Evolutionary conservation across 2,113 vertebrate species (phyloP), one percentile per base, ranked within the genome.

Genomic region (Triplophysa dalaica): DNA sequence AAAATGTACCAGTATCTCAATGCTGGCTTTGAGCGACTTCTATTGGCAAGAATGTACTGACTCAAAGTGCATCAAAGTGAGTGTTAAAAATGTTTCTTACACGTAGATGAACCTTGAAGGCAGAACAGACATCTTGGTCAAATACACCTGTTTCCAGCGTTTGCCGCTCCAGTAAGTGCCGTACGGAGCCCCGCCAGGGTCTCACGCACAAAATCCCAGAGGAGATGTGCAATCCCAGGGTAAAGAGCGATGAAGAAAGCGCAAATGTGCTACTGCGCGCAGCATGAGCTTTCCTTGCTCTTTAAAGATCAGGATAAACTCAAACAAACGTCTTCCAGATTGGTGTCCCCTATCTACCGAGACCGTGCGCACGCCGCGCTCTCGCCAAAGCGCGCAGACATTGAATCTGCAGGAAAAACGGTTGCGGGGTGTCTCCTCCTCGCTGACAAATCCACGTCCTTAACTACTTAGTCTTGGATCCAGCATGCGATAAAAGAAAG

Each of bases 101-200:
- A 94, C 88, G 90, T 94, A 94, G 83, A 93, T 89, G 89, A 92
- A 93, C 89, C 92, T 92, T 79, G 93, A 93, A 89, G 92, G 93
- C 85, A 93, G 87, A 83, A 85, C 84, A 87, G 91, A 93, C 93
- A 94, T 94, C 89, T 90, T 93, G 86, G 82, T 87, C 87, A 86
- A 88, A 90, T 91, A 86, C 93, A 94, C 92, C 93, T 94, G 93
- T 91, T 90, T 91, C 89, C 91, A 90, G 89, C 84, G 88, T 89
- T 88, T 85, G 70, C 84, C 89, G 88, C 86, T 84, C 85, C 87
- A 26, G 86, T 87, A 86, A 90, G 89, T 82, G 84, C 86, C 80
- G 89, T 86, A 78, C 80, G 82, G 80, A 78, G 70, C 84, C 54
- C 84, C 86, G 78, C 77, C 83, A 81, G 87, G 79, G 89, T 88